Evolutionary conservation across 1,140 invertebrate species (phyloP), one percentile per base, ranked within the genome.

Genomic region (Eciton burchellii): DNA sequence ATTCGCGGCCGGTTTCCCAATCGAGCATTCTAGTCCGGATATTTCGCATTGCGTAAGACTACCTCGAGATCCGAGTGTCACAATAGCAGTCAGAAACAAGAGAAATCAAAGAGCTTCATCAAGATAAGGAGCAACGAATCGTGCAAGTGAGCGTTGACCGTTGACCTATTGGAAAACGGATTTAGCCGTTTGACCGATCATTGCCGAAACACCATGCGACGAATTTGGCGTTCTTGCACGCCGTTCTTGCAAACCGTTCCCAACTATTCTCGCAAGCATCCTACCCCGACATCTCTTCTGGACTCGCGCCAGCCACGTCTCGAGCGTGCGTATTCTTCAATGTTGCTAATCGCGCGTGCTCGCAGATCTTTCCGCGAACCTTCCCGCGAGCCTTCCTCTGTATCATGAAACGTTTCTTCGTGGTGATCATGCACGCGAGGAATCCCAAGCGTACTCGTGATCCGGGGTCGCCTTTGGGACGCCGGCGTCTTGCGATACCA

Each of bases 1-100:
- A 70, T 45, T 79, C 56, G 63, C 63, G 70, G 62, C 14, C n/a
- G 74, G n/a, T 79, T 68, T 70, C 74, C 8, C 74, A 56, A 79
- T 24, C 49, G 52, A 70, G 26, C 63, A 79, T 79, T 79, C 63
- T 63, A 12, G 49, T 62, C 74, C 70, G 21, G 52, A 70, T 79
- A 79, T 57, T 70, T 70, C 41, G 63, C 24, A n/a, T 79, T 79
- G 63, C 74, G 74, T 57, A 79, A 79, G 62, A 29, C 16, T 70
- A 56, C 9, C 11, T n/a, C 16, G 74, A 57, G 12, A 12, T 35
- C 9, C 8, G 24, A 62, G 41, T 68, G 74, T 70, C 63, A 56
- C 45, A 79, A 56, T 68, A 56, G 3, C 35, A 79, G 74, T 65
- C 21, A 21, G 21, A 12, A 70, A 56, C 21, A 56, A 56, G 26